Percentiles rank a stretch among this genome's conserved stretches.
Evolutionary conservation across 2,797 vertebrate genomes (phyloP).

Genomic region (Coluber constrictor): DNA sequence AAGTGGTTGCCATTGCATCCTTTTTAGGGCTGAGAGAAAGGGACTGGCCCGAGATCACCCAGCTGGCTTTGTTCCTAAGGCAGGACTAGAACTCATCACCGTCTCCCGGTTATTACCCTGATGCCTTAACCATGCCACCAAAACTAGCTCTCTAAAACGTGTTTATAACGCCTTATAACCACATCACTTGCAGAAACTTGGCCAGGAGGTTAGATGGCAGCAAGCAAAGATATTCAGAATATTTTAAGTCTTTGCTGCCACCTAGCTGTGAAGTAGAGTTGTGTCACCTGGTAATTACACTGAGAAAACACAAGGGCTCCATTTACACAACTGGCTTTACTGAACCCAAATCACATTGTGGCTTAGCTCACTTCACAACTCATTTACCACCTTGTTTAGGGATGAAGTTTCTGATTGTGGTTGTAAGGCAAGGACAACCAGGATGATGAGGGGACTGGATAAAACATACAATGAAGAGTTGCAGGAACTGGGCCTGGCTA

Average conservation of each 20-base stretch:
- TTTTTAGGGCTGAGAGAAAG: not conserved
- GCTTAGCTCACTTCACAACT: not conserved
- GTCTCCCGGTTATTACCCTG: not conserved
- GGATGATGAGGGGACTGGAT: no score
- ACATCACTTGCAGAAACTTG: not conserved
- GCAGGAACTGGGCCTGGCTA: no score
- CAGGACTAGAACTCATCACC: not conserved
- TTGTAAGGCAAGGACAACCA: no score
- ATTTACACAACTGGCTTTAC: not conserved
- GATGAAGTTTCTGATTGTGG: not conserved
- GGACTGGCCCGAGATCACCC: no score
- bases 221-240: not conserved
- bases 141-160: not conserved
- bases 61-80: not conserved
- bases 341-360: not conserved
- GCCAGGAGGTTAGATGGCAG: not conserved
- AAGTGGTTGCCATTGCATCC: not conserved
- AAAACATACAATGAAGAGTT: no score
- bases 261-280: not conserved
- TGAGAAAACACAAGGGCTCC: not conserved
- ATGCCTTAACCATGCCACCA: not conserved
- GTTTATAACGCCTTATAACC: not conserved
- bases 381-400: not conserved
- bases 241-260: not conserved
- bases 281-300: not conserved